These are phyloP conservation scores for Tolmerus cingulatus DNA, from an alignment of 2,888 invertebrate genomes.

Conservation along the genomic window DNA sequence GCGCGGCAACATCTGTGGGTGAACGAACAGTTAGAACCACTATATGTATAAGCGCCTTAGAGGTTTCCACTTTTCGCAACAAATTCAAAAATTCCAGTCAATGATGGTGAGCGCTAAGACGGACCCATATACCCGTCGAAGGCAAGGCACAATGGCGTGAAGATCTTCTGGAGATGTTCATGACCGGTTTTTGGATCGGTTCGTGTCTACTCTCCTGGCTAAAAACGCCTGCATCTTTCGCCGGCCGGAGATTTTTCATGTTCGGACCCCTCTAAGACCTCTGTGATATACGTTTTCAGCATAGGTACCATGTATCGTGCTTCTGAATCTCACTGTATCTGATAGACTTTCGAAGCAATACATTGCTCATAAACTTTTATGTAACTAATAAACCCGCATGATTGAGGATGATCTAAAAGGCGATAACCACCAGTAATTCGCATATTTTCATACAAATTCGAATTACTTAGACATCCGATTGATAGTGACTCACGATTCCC, in stretches of 20 bases:
- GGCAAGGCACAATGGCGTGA: conserved; percentile 19
- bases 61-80: conserved; percentile 10
- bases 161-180: conserved; percentile 3
- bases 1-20: conserved; percentile 31
- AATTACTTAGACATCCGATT: neutral
- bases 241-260: neutral
- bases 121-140: neutral
- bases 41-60: neutral
- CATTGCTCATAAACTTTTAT: neutral
- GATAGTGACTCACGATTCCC: neutral
- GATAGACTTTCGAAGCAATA: neutral
- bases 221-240: neutral
- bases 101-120: neutral
- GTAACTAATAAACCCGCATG: conserved; percentile 4
- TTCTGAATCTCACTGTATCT: conserved; percentile 28
- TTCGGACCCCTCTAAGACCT: neutral
- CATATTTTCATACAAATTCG: neutral
- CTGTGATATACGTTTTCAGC: conserved; percentile 22
- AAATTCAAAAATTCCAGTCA: conserved; percentile 11
- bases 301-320: conserved; percentile 13
- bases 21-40: conserved; percentile 23
- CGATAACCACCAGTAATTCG: neutral
- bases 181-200: conserved; percentile 9
- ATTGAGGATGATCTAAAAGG: neutral
- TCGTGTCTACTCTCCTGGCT: neutral